phyloP scores from a whole-genome alignment of 2,113 vertebrate species.

The Cyanoliseus patagonus region DNA sequence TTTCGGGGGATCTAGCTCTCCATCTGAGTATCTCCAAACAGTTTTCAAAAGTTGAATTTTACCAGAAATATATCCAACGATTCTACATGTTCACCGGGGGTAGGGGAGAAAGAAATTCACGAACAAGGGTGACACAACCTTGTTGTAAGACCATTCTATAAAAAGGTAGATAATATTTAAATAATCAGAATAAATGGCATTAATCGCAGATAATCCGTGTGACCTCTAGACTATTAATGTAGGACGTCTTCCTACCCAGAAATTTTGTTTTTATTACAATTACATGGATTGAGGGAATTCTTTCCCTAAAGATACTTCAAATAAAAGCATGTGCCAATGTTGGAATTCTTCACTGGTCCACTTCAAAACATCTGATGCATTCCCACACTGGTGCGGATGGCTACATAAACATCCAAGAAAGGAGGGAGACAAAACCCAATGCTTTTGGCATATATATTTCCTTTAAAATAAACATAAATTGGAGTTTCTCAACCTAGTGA shows the following conservation, averaged over 20 bases:
- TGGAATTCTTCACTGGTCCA: slow-evolving; percentile 64
- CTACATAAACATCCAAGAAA: slow-evolving; percentile 67
- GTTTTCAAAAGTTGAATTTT: neutral
- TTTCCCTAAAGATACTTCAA: slow-evolving; percentile 63
- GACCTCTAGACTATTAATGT: neutral
- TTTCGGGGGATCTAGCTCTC: neutral
- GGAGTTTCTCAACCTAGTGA: neutral
- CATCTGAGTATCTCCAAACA: neutral
- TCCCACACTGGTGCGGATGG: slow-evolving; percentile 45
- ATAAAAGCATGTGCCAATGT: slow-evolving; percentile 56
- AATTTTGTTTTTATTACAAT: neutral
- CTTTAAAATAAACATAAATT: neutral
- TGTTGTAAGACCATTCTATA: neutral
- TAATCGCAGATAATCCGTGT: neutral
- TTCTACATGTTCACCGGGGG: neutral
- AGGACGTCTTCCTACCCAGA: neutral
- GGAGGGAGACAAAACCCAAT: neutral
- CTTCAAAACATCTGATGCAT: slow-evolving; percentile 69
- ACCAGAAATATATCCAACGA: neutral
- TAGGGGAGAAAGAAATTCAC: neutral
- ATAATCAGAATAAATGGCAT: neutral
- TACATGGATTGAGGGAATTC: slow-evolving; percentile 10
- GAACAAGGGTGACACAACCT: neutral
- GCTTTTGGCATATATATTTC: neutral
- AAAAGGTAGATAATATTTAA: neutral